Base-by-base conservation (phyloP, 2,797 vertebrate genomes). In the Decapterus maruadsi region DNA sequence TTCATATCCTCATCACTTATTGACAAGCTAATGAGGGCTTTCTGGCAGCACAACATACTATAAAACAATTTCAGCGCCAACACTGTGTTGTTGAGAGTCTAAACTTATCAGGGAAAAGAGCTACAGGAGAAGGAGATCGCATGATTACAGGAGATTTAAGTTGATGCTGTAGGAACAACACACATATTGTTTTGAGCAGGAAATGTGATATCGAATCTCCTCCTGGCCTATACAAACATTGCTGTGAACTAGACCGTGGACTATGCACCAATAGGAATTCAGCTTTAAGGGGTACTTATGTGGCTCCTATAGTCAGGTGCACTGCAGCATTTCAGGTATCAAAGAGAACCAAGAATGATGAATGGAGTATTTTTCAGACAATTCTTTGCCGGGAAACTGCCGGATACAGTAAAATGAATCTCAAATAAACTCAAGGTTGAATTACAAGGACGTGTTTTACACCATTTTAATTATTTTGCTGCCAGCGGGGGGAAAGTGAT, bases 401-500 rank as follows among this genome's bases (percentile, higher is more conserved):
- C 29, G 53, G 38, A 82, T 53, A 42, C 63, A 60, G 61, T 78
- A 77, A 89, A 77, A 75, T 58, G 29, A 51, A 66, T 86, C 80
- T 86, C 61, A 88, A 83, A 88, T 81, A 87, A 68, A 78, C 56
- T 72, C 75, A 38, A 58, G 78, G 75, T 68, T 73, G 69, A 86
- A 78, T 86, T 88, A 88, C 81, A 86, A 72, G 84, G 78, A 83
- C 20, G 26, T 45, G 81, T 86, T 93, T 85, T 76, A 84, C 81
- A 83, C 57, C 70, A 80, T 89, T 89, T 88, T 73, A 82, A 85
- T 91, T 84, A 90, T 89, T 86, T 88, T 76, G 78, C 83, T 13
- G 63, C 81, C 87, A 82, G 86, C 57, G 67, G 65, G 77, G 86
- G 89, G 88, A 88, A 93, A 88, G 89, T 82, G 82, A 92, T 59